A percentile compares a stretch with the other conserved stretches of the same genome.
These are phyloP conservation scores for Rhingia campestris DNA, from an alignment of 2,888 invertebrate species.

Conservation along the genomic window DNA sequence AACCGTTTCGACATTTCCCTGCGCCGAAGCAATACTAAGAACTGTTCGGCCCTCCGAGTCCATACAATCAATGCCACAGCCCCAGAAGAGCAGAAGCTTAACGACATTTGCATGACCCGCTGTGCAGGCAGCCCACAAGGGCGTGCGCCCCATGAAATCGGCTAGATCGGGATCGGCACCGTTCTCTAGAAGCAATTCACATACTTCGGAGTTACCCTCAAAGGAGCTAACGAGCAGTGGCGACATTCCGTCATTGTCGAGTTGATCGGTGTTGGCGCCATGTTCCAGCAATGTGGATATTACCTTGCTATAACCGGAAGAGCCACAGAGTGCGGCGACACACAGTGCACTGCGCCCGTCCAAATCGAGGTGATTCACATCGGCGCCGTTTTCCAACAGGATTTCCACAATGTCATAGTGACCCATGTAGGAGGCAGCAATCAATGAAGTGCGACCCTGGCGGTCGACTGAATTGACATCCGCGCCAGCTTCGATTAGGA, in stretches of 20 bases:
- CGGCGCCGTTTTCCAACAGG: conserved; percentile 90
- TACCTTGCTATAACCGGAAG: conserved; percentile 87
- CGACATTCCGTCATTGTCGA: conserved; percentile 94
- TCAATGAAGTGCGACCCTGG: conserved; percentile 94
- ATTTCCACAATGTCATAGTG: conserved; percentile 95
- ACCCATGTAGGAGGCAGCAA: conserved; percentile 98
- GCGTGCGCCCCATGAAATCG: conserved; percentile 91
- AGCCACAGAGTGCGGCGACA: conserved; percentile 93
- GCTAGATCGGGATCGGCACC: conserved; percentile 96
- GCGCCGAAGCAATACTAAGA: conserved; percentile 91
- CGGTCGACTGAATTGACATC: conserved; percentile 92
- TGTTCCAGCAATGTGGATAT: conserved; percentile 90
- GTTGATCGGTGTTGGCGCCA: conserved; percentile 91
- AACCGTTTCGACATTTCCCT: conserved; percentile 94
- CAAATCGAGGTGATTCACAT: conserved; percentile 92
- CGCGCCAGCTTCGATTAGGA: conserved; percentile 90
- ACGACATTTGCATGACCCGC: conserved; percentile 95
- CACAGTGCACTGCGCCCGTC: conserved; percentile 94
- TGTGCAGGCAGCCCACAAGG: conserved; percentile 95
- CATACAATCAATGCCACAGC: conserved; percentile 96
- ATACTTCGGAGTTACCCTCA: conserved; percentile 95
- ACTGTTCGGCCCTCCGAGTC: conserved; percentile 97
- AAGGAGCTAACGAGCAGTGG: conserved; percentile 94
- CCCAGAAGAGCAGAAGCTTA: conserved; percentile 95
- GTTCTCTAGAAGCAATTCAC: conserved; percentile 94